Conservation (phyloP, 2,797 vertebrate species). For the Nyctibius grandis region DNA sequence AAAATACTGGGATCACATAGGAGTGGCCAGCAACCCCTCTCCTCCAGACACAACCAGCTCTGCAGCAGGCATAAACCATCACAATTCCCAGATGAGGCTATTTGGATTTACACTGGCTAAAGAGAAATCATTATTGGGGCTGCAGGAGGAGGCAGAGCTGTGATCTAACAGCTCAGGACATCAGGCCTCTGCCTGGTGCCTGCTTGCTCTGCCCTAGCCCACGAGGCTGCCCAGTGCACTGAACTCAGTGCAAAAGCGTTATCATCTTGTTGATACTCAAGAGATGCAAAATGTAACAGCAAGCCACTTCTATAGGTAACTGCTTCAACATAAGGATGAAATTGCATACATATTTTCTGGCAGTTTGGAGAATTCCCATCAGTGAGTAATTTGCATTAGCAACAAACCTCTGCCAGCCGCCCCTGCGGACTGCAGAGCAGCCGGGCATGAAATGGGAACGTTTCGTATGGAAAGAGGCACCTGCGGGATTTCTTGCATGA, state of each 20-base stretch:
- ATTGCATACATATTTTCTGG: neutral
- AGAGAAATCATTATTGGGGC: neutral
- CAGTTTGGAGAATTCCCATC: conserved; percentile 21
- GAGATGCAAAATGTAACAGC: neutral
- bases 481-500: neutral
- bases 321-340: neutral
- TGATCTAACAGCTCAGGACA: neutral
- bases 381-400: conserved; percentile 39
- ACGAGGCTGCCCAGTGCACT: neutral
- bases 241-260: accelerated
- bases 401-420: neutral
- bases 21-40: neutral
- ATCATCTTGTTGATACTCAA: accelerated
- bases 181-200: neutral
- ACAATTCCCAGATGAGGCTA: neutral
- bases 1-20: neutral
- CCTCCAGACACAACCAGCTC: neutral
- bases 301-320: neutral
- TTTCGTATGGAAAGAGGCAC: conserved; percentile 35
- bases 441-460: conserved; percentile 31
- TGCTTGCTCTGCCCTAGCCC: neutral
- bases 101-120: neutral
- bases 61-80: neutral
- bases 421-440: neutral
- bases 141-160: neutral